These are phyloP conservation scores for Tortrix viridana DNA, from an alignment of 2,888 invertebrate genomes.

Conservation along the genomic window DNA sequence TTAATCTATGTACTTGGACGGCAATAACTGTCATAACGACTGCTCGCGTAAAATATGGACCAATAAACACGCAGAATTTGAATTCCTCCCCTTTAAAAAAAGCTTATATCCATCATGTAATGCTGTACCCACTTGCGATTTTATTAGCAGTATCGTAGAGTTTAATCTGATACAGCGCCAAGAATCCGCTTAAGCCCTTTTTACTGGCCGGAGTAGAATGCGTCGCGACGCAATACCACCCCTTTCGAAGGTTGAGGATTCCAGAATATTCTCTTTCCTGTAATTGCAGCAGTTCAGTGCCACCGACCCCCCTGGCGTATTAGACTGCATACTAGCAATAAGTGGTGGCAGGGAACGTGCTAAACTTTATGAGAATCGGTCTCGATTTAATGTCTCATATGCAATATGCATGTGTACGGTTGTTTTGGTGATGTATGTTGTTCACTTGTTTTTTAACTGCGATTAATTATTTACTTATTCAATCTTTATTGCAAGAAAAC, in stretches of 20 bases:
- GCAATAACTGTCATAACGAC: slow-evolving; percentile 64
- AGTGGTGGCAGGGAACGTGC: too few species aligned
- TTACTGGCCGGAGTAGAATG: slow-evolving; percentile 44
- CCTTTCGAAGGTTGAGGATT: slow-evolving; percentile 37
- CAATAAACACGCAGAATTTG: slow-evolving; percentile 73
- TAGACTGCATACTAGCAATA: too few species aligned
- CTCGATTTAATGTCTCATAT: slow-evolving; percentile 19
- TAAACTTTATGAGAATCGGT: slow-evolving; percentile 29
- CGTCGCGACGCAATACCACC: slow-evolving; percentile 59
- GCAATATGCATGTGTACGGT: neutral
- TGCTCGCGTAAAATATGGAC: slow-evolving; percentile 70
- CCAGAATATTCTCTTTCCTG: slow-evolving; percentile 7
- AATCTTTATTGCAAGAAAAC: too few species aligned
- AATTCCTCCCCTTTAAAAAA: slow-evolving; percentile 40
- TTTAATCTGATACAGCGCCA: too few species aligned
- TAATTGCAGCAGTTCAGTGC: slow-evolving; percentile 4
- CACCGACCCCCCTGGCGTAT: too few species aligned
- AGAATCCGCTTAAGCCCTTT: too few species aligned
- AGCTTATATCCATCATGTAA: too few species aligned
- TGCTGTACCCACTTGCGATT: too few species aligned
- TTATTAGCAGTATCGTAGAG: too few species aligned
- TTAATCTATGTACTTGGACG: slow-evolving; percentile 74
- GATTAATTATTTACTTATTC: too few species aligned
- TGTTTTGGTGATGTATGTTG: slow-evolving; percentile 1
- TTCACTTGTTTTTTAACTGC: neutral